A percentile compares a stretch with the other conserved stretches of the same genome.
phyloP scores from a whole-genome alignment of 2,888 invertebrate genomes.

The Microctonus hyperodae region DNA sequence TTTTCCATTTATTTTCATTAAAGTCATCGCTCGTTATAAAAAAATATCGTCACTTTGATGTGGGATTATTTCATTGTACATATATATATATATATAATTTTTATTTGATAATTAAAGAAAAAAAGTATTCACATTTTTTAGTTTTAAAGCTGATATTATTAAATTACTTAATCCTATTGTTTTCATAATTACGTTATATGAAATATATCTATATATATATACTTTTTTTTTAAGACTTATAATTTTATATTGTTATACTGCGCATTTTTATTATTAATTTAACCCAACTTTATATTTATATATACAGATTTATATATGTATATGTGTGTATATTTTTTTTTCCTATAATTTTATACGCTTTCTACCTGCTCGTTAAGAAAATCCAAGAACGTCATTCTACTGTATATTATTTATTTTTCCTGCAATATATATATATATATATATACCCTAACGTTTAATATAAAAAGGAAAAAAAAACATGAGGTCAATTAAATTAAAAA shows the following conservation, averaged over 20 bases:
- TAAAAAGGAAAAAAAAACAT: neutral
- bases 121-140: neutral
- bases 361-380: conserved; percentile 44
- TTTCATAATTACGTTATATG: neutral
- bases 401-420: neutral
- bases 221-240: neutral
- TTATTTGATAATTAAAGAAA: neutral
- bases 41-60: too few species aligned
- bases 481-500: too few species aligned
- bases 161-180: neutral
- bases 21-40: neutral
- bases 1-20: neutral
- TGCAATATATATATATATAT: too few species aligned
- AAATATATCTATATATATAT: too few species aligned
- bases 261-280: neutral
- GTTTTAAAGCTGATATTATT: neutral
- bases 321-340: conserved; percentile 31
- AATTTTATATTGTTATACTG: neutral
- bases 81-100: neutral
- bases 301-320: too few species aligned
- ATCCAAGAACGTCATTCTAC: conserved; percentile 26
- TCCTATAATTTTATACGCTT: conserved; percentile 55
- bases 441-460: neutral
- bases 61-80: too few species aligned
- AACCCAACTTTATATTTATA: neutral